Conservation (phyloP, 2,888 invertebrate species). For the Empis stercorea region DNA sequence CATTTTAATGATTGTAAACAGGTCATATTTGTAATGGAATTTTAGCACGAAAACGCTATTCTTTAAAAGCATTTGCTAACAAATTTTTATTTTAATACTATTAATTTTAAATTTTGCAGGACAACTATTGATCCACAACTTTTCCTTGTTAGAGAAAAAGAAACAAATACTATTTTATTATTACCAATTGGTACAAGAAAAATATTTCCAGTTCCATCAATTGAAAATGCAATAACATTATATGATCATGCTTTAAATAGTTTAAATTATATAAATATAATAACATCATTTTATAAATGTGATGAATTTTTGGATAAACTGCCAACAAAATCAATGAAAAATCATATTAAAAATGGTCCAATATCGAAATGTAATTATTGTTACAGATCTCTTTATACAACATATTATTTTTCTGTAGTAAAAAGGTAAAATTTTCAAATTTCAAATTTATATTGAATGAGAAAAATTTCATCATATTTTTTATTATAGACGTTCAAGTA, state of each 20-base stretch:
- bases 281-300: constrained; percentile 24
- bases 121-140: constrained; percentile 15
- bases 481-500: constrained; percentile 24
- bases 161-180: constrained; percentile 24
- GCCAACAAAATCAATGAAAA: constrained; percentile 27
- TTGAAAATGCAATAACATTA: constrained; percentile 26
- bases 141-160: constrained; percentile 29
- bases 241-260: constrained; percentile 30
- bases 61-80: too few species aligned
- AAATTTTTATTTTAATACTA: too few species aligned
- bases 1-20: too few species aligned
- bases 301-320: constrained; percentile 20
- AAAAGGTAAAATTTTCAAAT: constrained; percentile 30
- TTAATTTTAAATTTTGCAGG: constrained; percentile 10
- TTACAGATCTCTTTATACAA: constrained; percentile 27
- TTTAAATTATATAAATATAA: constrained; percentile 23
- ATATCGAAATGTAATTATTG: constrained; percentile 31
- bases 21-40: too few species aligned
- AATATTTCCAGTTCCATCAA: constrained; percentile 23
- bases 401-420: constrained; percentile 32
- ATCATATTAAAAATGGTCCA: constrained; percentile 30
- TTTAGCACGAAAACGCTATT: too few species aligned
- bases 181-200: constrained; percentile 30
- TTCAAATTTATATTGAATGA: too few species aligned
- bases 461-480: constrained; percentile 1